Base-by-base conservation (phyloP, 2,888 invertebrate species). In the Eulithis prunata region DNA sequence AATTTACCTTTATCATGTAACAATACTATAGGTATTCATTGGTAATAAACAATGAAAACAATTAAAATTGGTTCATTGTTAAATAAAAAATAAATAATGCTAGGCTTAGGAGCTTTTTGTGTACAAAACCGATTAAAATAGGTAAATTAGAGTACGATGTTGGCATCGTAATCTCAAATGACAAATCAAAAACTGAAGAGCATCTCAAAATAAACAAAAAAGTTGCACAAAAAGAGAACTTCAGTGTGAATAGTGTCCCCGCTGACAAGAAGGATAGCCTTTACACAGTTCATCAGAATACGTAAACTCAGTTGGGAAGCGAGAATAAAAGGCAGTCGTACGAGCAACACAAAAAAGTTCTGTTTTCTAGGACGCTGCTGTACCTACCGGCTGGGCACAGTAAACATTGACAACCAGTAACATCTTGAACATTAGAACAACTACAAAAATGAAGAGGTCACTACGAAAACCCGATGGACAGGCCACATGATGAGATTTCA, bases 251-350 rank as follows among this genome's bases (percentile, higher is more conserved):
- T 57, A 38, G 51, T 58, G 49, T 57, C 59, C 41, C 49, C 11
- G 51, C 47, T 55, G 64, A 57, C 64, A 61, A 67, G 67, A 64
- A 41, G 62, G 62, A 62, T 65, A 62, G 56, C 62, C 58, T 64
- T 56, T 61, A 56, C 52, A 55, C 58, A 58, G 62, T 62, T 62
- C 68, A 62, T 59, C 57, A 54, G 66, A 69, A 56, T 61, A 66
- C 62, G 66, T 59, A 69, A 69, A 66, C 69, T 62, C 64, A 69
- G 64, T 64, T 66, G 71, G 69, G 68, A 61, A 64, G 66, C 57
- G 62, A 57, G 67, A 70, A 70, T 68, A 67, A 71, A 73, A 68
- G 66, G 64, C 58, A 60, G 56, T 66, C 54, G 67, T 69, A 69
- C 62, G 58, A 64, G 62, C 62, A 66, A 67, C 69, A 64, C 58